Base-by-base conservation (phyloP, 92 coral and sea anemone species). In the Nematostella vectensis region DNA sequence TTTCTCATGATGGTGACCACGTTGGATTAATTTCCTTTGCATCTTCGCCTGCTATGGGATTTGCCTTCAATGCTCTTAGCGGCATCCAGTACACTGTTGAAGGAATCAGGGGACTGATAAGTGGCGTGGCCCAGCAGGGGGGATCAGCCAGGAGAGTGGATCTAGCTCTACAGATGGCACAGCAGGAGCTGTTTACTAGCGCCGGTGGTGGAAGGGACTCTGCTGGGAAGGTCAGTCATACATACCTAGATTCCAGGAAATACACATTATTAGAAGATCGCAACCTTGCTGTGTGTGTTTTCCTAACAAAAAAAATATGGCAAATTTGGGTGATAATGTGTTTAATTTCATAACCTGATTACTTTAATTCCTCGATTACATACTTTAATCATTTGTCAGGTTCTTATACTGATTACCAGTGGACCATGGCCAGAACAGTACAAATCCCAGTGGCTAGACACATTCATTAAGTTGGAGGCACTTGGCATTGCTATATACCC, bases 21-120 rank as follows among this genome's bases (percentile, higher is more conserved):
- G 59, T 77, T 44, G 91, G 91, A 1, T 51, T 83, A 15, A 75
- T 83, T 20, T 59, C 91, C 33, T 83, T 57, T 61, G 68, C 80
- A 52, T 50, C 53, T 25, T 33, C 67, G 9, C 85, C 91, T n/a
- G 31, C 65, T 38, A 52, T 83, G 21, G 85, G 69, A 11, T 48
- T 83, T 47, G 63, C 58, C 25, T 83, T 83, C 45, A 55, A 76
- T 43, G 68, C 67, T 26, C 36, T 49, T 3, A 62, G 51, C 25
- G 69, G 71, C 11, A 64, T 65, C 17, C 62, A 55, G 31, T 58
- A 74, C 19, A 70, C 83, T 0, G 23, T 38, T 3, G 16, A 29
- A 3, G 83, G 73, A 4, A 63, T 63, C 2, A 11, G 39, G 4
- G 56, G 65, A n/a, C 55, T 66, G n/a, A 68, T 83, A 20, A 53